Base-by-base conservation (phyloP, 2,888 invertebrate species). In the Trissolcus japonicus region DNA sequence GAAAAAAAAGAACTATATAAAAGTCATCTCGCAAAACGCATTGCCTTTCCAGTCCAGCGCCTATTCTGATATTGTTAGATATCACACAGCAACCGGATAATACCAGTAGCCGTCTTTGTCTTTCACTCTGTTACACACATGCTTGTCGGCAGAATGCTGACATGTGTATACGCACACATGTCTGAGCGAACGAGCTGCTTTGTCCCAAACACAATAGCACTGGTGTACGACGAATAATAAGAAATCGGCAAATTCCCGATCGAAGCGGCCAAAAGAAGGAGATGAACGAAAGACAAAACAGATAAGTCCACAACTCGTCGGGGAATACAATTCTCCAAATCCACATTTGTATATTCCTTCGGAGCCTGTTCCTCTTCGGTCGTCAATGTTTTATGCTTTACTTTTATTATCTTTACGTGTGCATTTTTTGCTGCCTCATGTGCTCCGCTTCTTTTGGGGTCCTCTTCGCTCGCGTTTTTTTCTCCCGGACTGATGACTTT, bases 281-380 rank as follows among this genome's bases (percentile, higher is more conserved):
- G 78, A 75, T 69, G 69, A 74, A 63, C 72, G 79, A 77, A 82
- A 86, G 83, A 85, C 86, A 86, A 85, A 85, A 84, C 83, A 82
- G 66, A 74, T 84, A 85, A 84, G 83, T 82, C 81, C 79, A 54
- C 59, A 19, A 80, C 74, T 80, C 80, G 79, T 80, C 79, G 62
- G 63, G 79, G 80, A 80, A 6, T 80, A 82, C 83, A 82, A 84
- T 82, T 82, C 84, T 75, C 80, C 82, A 85, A 85, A 83, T 84
- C 83, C 84, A 83, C 83, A 86, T 86, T 86, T 85, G 84, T 85
- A 85, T 85, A 85, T 84, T 84, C 81, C 80, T 41, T 21, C 54
- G 55, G 51, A 46, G 74, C 60, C 69, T 68, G 72, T 78, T 68
- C 62, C 63, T 71, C 53, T 60, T 68, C 71, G 67, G 53, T 48